phyloP scores from a whole-genome alignment of 2,113 vertebrate species.

The Calypte anna region DNA sequence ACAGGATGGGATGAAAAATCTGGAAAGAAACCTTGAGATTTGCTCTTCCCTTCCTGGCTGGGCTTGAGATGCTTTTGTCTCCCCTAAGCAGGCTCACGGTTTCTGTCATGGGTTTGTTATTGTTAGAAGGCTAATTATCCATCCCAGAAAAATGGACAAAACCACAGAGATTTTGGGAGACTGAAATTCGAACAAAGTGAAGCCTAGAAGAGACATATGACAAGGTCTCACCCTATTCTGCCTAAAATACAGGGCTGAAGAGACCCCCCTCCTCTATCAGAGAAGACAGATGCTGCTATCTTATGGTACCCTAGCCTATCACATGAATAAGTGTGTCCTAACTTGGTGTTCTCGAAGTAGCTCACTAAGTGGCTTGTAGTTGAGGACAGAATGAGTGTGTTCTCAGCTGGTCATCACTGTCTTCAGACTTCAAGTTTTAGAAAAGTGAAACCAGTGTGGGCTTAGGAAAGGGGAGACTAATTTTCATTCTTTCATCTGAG shows the following conservation, averaged over 20 bases:
- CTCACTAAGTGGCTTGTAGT: neutral
- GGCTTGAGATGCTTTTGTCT: neutral
- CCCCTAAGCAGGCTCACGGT: neutral
- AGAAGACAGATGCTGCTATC: neutral
- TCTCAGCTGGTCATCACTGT: neutral
- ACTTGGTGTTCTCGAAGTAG: neutral
- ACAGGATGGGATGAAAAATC: neutral
- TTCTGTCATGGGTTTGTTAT: neutral
- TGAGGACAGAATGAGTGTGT: neutral
- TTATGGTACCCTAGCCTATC: too few relatives aligned
- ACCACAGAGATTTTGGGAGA: neutral
- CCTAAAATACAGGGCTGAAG: neutral
- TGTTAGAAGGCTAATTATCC: neutral
- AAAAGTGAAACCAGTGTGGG: neutral
- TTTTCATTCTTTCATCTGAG: neutral
- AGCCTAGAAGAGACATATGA: neutral
- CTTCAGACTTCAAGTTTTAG: neutral
- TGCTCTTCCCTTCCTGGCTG: neutral
- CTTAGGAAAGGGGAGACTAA: neutral
- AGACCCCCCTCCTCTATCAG: neutral
- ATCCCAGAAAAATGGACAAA: neutral
- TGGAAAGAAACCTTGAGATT: slow-evolving; percentile 10
- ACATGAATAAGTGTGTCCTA: neutral
- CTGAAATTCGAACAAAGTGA: neutral
- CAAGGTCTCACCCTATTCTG: neutral